A percentile compares a stretch with the other conserved stretches of the same genome.
These are phyloP conservation scores for Willowsia nigromaculata DNA, from an alignment of 2,888 invertebrate species.

Conservation along the genomic window DNA sequence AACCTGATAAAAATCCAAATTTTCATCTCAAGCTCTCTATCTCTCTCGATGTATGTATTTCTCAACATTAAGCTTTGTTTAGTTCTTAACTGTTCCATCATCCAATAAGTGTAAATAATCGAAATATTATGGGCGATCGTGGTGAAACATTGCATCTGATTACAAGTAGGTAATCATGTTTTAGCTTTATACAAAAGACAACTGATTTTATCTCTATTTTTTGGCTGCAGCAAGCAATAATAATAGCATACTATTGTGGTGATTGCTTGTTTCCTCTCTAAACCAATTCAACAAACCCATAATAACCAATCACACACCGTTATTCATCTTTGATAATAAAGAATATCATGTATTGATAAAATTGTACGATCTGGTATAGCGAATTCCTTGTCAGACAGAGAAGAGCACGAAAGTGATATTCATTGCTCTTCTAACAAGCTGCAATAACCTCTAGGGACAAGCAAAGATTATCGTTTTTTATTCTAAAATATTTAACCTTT, in stretches of 20 bases:
- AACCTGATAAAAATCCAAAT: background rate
- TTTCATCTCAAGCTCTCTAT: background rate
- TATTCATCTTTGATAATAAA: too few species aligned
- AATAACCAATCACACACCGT: slow-evolving; percentile 16
- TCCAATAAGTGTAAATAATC: slow-evolving; percentile 45
- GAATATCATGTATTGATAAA: slow-evolving; percentile 1
- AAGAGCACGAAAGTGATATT: background rate
- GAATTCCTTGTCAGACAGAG: background rate
- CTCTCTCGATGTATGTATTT: too few species aligned
- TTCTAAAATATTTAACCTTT: slow-evolving; percentile 63
- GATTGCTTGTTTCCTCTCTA: slow-evolving; percentile 41
- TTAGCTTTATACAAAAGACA: background rate
- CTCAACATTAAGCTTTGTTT: slow-evolving; percentile 10
- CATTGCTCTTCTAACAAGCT: background rate
- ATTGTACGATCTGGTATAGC: background rate
- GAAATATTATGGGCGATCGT: background rate
- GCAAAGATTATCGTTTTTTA: slow-evolving; percentile 25
- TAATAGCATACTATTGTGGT: background rate
- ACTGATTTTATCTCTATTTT: slow-evolving; percentile 28
- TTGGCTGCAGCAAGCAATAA: slow-evolving; percentile 21
- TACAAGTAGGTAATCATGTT: background rate
- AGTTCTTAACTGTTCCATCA: slow-evolving; percentile 19
- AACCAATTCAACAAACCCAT: background rate
- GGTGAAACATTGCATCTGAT: slow-evolving; percentile 13
- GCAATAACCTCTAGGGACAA: slow-evolving; percentile 24